These are phyloP conservation scores for Drosophila atripex DNA, from an alignment of 2,888 invertebrate genomes.

Conservation along the genomic window DNA sequence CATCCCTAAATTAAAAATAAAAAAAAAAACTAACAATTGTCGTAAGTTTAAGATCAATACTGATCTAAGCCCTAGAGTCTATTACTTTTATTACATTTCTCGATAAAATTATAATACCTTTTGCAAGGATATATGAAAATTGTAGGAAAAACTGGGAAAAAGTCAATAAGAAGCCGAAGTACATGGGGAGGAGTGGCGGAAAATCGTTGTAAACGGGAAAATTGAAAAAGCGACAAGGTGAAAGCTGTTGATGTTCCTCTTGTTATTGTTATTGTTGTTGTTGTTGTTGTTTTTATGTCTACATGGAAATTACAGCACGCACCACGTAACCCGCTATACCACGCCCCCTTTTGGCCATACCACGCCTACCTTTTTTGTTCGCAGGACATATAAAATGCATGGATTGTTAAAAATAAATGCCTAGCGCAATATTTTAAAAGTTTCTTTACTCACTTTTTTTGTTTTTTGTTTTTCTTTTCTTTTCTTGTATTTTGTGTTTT, in stretches of 20 bases:
- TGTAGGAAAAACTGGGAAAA: conserved; percentile 5
- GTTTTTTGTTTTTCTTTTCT: neutral
- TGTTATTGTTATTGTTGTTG: conserved; percentile 22
- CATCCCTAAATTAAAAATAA: too few species aligned
- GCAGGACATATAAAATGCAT: conserved; percentile 68
- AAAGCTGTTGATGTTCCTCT: conserved; percentile 49
- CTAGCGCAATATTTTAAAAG: conserved; percentile 63
- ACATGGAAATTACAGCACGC: conserved; percentile 70
- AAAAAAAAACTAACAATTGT: too few species aligned
- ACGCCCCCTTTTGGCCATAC: conserved; percentile 34
- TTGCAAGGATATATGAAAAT: conserved; percentile 2
- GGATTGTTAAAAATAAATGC: conserved; percentile 73
- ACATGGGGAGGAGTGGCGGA: conserved; percentile 13
- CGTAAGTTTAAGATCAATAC: too few species aligned
- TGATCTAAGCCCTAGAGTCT: too few species aligned
- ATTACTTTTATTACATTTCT: too few species aligned
- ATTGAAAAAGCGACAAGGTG: conserved; percentile 76
- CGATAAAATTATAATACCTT: neutral
- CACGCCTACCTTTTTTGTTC: neutral
- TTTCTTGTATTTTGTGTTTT: conserved; percentile 54
- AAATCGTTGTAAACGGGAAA: conserved; percentile 49
- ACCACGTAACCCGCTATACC: conserved; percentile 21
- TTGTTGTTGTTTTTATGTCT: conserved; percentile 57
- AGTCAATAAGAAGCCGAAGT: conserved; percentile 30
- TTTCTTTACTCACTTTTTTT: conserved; percentile 12